Percentiles rank a stretch among this genome's conserved stretches.
These are phyloP conservation scores for Hirtodrosophila trivittata DNA, from an alignment of 2,888 invertebrate species.

Conservation along the genomic window DNA sequence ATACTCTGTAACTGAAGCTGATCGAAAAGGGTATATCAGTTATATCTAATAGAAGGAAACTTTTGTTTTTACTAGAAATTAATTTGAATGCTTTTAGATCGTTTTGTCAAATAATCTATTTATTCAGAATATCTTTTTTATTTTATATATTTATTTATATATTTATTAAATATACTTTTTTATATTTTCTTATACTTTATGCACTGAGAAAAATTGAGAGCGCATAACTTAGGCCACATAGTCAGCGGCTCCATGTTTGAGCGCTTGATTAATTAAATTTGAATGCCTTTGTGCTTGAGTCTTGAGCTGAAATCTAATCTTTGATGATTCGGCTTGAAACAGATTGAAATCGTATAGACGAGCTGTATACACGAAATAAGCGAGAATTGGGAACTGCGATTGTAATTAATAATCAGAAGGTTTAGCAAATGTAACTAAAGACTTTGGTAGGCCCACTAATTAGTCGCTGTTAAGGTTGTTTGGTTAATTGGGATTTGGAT, in stretches of 20 bases:
- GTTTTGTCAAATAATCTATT: no score
- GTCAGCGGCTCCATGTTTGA: conserved; percentile 1
- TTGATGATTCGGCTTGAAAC: conserved; percentile 60
- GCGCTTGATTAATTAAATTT: conserved; percentile 37
- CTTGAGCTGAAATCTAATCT: conserved; percentile 39
- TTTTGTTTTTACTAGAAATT: no score
- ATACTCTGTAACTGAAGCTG: conserved; percentile 21
- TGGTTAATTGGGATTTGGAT: background rate
- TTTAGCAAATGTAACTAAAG: conserved; percentile 65
- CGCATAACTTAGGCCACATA: no score
- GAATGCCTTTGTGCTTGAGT: conserved; percentile 10
- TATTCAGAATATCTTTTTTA: no score
- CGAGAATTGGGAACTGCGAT: no score
- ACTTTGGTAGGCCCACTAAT: conserved; percentile 44
- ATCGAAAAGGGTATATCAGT: background rate
- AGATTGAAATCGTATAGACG: conserved; percentile 35
- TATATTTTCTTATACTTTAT: no score
- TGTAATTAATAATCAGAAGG: conserved; percentile 65
- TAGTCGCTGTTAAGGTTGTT: conserved; percentile 29
- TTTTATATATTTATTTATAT: no score
- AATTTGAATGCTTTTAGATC: no score
- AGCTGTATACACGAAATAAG: no score
- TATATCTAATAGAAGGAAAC: no score
- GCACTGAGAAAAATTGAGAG: background rate
- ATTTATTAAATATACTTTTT: no score